Conservation (phyloP, 1,140 invertebrate genomes). For the Zaprionus ornatus region DNA sequence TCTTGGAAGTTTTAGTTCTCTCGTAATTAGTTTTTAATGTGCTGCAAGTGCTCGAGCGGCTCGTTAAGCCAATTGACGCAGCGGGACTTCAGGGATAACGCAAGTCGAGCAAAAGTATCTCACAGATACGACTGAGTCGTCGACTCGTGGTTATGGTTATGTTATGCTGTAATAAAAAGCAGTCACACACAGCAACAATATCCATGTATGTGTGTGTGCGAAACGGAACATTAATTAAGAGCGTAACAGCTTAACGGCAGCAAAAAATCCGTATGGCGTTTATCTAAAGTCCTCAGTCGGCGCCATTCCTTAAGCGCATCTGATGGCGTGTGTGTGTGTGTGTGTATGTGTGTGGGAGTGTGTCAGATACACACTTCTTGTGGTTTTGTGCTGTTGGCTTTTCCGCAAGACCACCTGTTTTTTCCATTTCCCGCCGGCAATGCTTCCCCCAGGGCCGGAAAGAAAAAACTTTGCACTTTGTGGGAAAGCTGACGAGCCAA, state of each 20-base stretch:
- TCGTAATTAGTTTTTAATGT: slow-evolving; percentile 55
- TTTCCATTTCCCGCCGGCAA: slow-evolving; percentile 34
- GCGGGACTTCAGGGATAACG: slow-evolving; percentile 30
- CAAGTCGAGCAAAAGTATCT: slow-evolving; percentile 11
- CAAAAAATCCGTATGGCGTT: slow-evolving; percentile 51
- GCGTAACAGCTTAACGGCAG: slow-evolving; percentile 41
- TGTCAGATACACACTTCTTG: background rate
- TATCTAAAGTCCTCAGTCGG: slow-evolving; percentile 70
- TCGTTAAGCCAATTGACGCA: slow-evolving; percentile 62
- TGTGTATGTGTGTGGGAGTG: slow-evolving; percentile 16
- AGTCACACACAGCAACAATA: slow-evolving; percentile 9
- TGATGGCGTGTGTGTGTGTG: slow-evolving; percentile 1
- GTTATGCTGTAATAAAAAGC: slow-evolving; percentile 53
- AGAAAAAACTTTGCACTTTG: slow-evolving; percentile 16
- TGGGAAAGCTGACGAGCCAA: background rate
- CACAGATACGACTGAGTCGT: slow-evolving; percentile 14
- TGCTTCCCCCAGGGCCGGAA: background rate
- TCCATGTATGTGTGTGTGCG: slow-evolving; percentile 2
- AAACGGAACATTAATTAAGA: slow-evolving; percentile 70
- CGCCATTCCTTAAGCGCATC: slow-evolving; percentile 42
- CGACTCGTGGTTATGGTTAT: slow-evolving; percentile 33
- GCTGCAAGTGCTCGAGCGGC: slow-evolving; percentile 26
- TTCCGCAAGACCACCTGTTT: slow-evolving; percentile 45
- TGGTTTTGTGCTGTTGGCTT: slow-evolving; percentile 12
- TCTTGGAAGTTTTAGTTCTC: slow-evolving; percentile 35